Conservation (phyloP, 2,797 vertebrate genomes). For the Betta splendens region DNA sequence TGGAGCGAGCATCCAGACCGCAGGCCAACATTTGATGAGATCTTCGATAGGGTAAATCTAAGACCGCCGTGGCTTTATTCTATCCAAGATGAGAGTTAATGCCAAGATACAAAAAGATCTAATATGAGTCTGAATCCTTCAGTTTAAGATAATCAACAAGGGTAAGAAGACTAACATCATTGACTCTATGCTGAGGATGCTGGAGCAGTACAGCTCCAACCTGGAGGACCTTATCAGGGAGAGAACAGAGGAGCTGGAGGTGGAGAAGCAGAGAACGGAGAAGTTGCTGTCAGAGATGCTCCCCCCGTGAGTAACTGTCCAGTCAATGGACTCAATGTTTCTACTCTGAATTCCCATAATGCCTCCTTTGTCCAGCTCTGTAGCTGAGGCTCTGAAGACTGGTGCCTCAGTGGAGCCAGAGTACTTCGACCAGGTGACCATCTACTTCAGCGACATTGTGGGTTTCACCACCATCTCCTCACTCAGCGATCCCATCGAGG, state of each 20-base stretch:
- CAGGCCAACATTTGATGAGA: constrained; percentile 83
- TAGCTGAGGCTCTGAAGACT: constrained; percentile 91
- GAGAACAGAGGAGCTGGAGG: constrained; percentile 85
- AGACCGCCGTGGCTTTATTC: not conserved
- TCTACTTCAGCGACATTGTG: constrained; percentile 94
- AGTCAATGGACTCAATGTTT: not conserved
- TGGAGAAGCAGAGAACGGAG: constrained; percentile 86
- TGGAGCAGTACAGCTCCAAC: constrained; percentile 88
- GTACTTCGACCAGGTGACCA: constrained; percentile 93
- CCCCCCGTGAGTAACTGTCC: constrained; percentile 78
- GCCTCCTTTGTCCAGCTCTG: constrained; percentile 80
- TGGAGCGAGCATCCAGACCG: constrained; percentile 87
- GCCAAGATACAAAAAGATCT: not conserved
- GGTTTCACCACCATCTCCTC: constrained; percentile 94
- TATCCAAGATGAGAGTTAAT: not conserved
- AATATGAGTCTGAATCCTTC: not conserved
- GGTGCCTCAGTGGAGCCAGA: constrained; percentile 89
- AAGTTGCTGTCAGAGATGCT: constrained; percentile 86
- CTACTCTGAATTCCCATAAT: not conserved
- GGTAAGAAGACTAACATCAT: constrained; percentile 89
- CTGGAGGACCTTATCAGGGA: constrained; percentile 86
- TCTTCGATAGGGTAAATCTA: constrained; percentile 83
- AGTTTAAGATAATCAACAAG: constrained; percentile 88
- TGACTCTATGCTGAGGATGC: constrained; percentile 87
- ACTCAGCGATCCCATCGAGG: constrained; percentile 92